Evolutionary conservation across 2,113 vertebrate genomes (phyloP).

Genomic region (Oncorhynchus masou): DNA sequence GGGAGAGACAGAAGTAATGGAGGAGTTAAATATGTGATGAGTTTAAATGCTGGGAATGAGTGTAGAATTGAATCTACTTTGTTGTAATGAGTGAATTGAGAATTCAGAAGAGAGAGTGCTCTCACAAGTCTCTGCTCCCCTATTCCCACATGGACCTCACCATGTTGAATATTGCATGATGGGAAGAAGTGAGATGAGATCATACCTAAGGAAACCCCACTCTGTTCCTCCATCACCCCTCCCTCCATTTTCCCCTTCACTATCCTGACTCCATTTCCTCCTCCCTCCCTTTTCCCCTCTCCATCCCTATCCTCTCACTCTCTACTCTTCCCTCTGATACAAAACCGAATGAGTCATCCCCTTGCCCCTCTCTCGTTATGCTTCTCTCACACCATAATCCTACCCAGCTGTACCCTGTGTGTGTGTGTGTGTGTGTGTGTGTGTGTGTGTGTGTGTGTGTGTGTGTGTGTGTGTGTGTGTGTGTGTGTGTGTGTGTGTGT

Average conservation of each 20-base stretch:
- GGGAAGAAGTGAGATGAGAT: constrained; percentile 41
- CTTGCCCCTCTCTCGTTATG: background rate
- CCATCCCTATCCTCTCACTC: no score
- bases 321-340: background rate
- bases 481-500: background rate
- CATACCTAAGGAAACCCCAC: constrained; percentile 46
- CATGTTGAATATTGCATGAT: constrained; percentile 30
- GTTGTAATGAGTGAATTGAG: background rate
- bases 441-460: background rate
- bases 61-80: background rate
- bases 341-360: constrained; percentile 21
- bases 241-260: background rate
- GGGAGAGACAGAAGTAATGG: background rate
- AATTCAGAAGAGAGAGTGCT: no score
- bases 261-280: background rate
- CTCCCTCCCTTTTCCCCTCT: no score
- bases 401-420: constrained; percentile 2
- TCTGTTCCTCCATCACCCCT: background rate
- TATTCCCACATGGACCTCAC: constrained; percentile 40
- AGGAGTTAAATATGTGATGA: background rate
- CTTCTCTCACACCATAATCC: background rate
- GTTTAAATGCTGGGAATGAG: background rate
- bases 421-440: background rate
- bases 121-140: constrained; percentile 6
- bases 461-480: background rate